Conservation (phyloP, 2,888 invertebrate species). For the Luffia ferchaultella region DNA sequence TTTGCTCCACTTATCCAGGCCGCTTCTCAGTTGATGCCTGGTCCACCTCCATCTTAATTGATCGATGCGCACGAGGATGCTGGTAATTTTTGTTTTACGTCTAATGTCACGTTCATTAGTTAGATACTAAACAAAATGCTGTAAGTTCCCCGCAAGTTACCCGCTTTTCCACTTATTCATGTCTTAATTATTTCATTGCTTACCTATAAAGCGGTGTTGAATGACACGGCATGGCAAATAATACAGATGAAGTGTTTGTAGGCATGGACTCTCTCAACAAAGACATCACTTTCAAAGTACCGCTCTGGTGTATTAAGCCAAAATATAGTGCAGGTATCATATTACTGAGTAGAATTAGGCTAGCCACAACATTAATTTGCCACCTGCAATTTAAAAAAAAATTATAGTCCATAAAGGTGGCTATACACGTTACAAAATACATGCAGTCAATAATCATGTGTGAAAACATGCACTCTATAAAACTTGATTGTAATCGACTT, state of each 20-base stretch:
- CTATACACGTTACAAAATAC: too few relatives aligned
- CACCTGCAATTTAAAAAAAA: slow-evolving; percentile 26
- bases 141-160: too few relatives aligned
- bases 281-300: slow-evolving; percentile 78
- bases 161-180: neutral
- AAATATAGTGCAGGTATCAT: slow-evolving; percentile 75
- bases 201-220: slow-evolving; percentile 89
- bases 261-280: slow-evolving; percentile 65
- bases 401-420: neutral
- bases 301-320: slow-evolving; percentile 81
- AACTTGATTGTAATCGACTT: too few relatives aligned
- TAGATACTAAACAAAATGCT: too few relatives aligned
- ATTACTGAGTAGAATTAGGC: slow-evolving; percentile 65
- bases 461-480: too few relatives aligned
- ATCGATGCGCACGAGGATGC: too few relatives aligned
- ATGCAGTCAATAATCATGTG: too few relatives aligned
- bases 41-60: too few relatives aligned
- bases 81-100: too few relatives aligned
- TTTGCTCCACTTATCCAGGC: too few relatives aligned
- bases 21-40: too few relatives aligned
- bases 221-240: slow-evolving; percentile 94
- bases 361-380: slow-evolving; percentile 45
- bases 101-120: too few relatives aligned
- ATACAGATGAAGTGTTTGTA: slow-evolving; percentile 60
- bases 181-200: slow-evolving; percentile 5